phyloP scores from a whole-genome alignment of 2,888 invertebrate species.

The Agriopis marginaria region DNA sequence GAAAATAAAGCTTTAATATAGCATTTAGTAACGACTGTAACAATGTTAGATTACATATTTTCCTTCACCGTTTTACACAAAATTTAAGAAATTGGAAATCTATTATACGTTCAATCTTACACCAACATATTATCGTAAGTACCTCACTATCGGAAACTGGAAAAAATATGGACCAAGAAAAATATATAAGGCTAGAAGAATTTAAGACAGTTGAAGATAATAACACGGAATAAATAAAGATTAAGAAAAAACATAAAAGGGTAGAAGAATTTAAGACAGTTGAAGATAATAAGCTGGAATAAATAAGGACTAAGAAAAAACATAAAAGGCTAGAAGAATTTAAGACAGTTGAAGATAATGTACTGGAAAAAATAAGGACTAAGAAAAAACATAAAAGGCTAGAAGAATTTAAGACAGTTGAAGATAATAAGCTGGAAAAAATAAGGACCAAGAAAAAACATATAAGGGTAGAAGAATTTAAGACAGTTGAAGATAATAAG shows the following conservation, averaged over 20 bases:
- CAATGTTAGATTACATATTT: background rate
- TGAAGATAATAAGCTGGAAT: background rate
- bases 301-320: too few species aligned
- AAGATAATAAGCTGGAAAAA: background rate
- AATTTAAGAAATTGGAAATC: background rate
- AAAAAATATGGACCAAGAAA: too few species aligned
- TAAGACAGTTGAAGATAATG: too few species aligned
- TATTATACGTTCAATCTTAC: background rate
- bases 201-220: too few species aligned
- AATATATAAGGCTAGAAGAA: too few species aligned
- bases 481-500: slow-evolving; percentile 6
- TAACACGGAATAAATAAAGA: background rate
- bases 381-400: background rate
- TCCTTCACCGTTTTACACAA: background rate
- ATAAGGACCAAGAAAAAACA: background rate
- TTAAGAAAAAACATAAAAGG: too few species aligned
- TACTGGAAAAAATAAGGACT: background rate
- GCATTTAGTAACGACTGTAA: too few species aligned
- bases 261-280: background rate
- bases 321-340: too few species aligned
- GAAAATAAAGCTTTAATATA: background rate
- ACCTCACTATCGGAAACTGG: background rate
- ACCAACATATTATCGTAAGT: background rate
- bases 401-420: background rate
- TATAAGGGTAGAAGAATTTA: background rate